These are phyloP conservation scores for Stenoptilia bipunctidactyla DNA, from an alignment of 2,888 invertebrate genomes.

Conservation along the genomic window DNA sequence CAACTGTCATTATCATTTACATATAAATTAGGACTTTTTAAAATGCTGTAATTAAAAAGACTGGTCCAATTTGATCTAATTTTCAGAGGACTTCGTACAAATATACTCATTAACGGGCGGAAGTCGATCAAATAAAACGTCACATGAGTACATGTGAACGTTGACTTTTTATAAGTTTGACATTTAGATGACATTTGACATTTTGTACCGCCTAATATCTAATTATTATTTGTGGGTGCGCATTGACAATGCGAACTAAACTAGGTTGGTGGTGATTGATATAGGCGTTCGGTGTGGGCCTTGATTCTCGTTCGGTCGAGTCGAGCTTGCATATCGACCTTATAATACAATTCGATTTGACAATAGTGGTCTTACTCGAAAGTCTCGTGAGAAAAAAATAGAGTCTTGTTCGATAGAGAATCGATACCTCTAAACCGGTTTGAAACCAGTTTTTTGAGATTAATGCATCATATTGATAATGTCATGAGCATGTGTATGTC, in stretches of 20 bases:
- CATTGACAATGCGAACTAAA: constrained; percentile 48
- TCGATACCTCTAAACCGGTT: constrained; percentile 1
- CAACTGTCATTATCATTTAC: background rate
- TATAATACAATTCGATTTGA: too few relatives aligned
- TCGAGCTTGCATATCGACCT: background rate
- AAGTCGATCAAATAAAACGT: constrained; percentile 16
- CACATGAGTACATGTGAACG: constrained; percentile 27
- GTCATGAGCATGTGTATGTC: constrained; percentile 29
- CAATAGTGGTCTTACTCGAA: background rate
- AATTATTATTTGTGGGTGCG: constrained; percentile 61
- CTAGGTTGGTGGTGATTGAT: constrained; percentile 38
- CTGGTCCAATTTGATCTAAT: constrained; percentile 1
- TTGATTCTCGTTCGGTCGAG: background rate
- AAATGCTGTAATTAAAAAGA: background rate
- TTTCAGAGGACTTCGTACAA: background rate
- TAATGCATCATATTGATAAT: constrained; percentile 42
- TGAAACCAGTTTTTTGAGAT: constrained; percentile 40
- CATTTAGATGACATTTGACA: constrained; percentile 66
- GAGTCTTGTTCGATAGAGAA: background rate
- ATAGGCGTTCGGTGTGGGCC: constrained; percentile 19
- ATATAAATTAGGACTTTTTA: too few relatives aligned
- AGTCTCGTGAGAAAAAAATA: background rate
- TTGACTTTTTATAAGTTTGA: constrained; percentile 42
- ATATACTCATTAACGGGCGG: constrained; percentile 14
- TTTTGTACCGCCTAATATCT: constrained; percentile 47